phyloP scores from a whole-genome alignment of 2,113 vertebrate species.

The Theropithecus gelada region DNA sequence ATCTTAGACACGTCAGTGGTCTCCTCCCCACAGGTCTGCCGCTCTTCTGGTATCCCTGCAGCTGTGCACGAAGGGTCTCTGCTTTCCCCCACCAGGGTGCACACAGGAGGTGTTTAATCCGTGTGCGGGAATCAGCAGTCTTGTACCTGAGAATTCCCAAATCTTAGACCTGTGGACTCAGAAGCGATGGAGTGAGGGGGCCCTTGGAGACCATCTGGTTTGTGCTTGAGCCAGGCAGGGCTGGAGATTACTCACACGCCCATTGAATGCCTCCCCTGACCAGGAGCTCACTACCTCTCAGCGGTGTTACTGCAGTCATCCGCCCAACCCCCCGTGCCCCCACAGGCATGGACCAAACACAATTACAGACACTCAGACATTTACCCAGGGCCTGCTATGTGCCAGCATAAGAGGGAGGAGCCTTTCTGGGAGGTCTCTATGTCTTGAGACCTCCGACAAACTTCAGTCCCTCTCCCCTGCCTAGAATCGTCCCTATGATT shows the following conservation, averaged over 20 bases:
- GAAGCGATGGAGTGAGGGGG: accelerated
- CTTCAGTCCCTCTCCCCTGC: background rate
- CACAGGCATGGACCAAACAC: accelerated
- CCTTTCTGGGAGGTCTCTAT: background rate
- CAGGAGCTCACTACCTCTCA: background rate
- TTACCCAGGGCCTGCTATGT: accelerated
- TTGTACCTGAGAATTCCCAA: background rate
- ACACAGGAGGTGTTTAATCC: background rate
- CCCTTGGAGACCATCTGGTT: no score
- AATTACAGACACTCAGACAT: background rate
- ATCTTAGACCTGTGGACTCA: background rate
- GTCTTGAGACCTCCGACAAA: background rate
- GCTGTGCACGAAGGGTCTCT: background rate
- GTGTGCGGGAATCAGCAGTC: accelerated
- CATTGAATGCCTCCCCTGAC: background rate
- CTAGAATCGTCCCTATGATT: background rate
- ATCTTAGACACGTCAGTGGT: accelerated
- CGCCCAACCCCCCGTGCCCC: background rate
- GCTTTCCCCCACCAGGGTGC: background rate
- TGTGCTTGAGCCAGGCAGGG: accelerated
- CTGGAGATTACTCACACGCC: accelerated
- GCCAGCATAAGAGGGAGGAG: background rate
- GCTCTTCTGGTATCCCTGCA: background rate
- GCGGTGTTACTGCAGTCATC: background rate
- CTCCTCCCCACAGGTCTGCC: no score